Percentiles rank a stretch among this genome's conserved stretches.
These are phyloP conservation scores for Tribolium castaneum DNA, from an alignment of 1,140 invertebrate genomes.

Conservation along the genomic window DNA sequence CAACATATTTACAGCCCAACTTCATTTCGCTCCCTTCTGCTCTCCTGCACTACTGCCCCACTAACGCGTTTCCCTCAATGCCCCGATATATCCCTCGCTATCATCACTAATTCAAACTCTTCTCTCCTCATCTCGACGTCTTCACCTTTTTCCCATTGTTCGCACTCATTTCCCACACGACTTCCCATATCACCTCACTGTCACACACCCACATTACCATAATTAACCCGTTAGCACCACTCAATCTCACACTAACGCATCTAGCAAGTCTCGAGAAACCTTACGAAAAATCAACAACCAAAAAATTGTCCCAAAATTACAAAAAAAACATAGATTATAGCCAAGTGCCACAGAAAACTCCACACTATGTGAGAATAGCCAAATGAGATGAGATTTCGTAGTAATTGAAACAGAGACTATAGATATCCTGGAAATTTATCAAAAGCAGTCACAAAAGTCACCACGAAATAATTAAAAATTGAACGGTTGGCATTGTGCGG, in stretches of 20 bases:
- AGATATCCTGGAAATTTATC: background rate
- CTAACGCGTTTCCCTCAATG: slow-evolving; percentile 30
- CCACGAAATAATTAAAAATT: background rate
- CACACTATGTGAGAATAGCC: too few relatives aligned
- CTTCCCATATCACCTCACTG: background rate
- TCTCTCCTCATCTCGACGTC: slow-evolving; percentile 32
- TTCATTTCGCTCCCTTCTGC: background rate
- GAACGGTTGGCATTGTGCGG: too few relatives aligned
- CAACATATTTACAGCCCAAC: background rate
- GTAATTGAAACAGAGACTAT: too few relatives aligned
- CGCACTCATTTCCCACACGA: slow-evolving; percentile 18
- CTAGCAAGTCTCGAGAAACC: background rate
- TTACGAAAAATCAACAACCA: too few relatives aligned
- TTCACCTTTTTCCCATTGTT: slow-evolving; percentile 36
- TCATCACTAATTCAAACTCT: slow-evolving; percentile 41
- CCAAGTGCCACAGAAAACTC: too few relatives aligned
- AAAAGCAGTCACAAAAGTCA: background rate
- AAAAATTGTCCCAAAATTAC: too few relatives aligned
- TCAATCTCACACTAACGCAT: background rate
- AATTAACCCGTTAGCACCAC: background rate
- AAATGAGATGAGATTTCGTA: too few relatives aligned
- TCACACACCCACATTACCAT: background rate
- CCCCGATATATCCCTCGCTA: slow-evolving; percentile 27
- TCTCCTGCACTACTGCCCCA: slow-evolving; percentile 20
- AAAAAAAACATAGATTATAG: too few relatives aligned